Evolutionary conservation across 23 tunicate species (phyloP), one percentile per base, ranked within the genome.

Genomic region (Pegea sp.): DNA sequence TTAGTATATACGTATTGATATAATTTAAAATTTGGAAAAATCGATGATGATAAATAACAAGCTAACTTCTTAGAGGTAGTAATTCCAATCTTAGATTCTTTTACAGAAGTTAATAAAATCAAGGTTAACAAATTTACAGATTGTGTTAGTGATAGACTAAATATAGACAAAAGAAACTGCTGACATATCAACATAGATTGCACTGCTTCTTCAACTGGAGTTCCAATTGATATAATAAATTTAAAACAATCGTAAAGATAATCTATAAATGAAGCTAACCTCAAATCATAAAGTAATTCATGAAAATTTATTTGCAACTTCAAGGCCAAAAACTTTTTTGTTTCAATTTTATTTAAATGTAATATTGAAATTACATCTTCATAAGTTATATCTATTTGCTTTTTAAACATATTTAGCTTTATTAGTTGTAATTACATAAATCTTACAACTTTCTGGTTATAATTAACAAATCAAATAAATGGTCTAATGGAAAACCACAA

Each of bases 201-300:
- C 6, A 63, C 63, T 28, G 70, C 95, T 30, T 84, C 95, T 22
- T 56, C 52, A 84, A 77, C 73, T 18, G 71, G 62, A 64, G 74
- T 66, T 24, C 95, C 95, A 55, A 72, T 67, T n/a, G 60, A 33
- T 26, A 64, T 53, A 21, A 64, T 42, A 68, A 63, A 84, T 22
- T 68, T 76, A 32, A 74, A 22, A 26, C 61, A 44, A 42, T 84
- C 76, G 53, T 84, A 74, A 53, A 49, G 59, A 58, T 73, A 84
- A 63, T 84, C 95, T 6, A 84, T 67, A 27, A 73, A 28, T 3
- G 79, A 44, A 5, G 56, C 95, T 1, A 64, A 31, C 30, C 71
- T 52, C 24, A 84, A 62, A 56, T 84, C 84, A 38, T 16, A 38
- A 8, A 8, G 11, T 16, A 38, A 38, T 38, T 38, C 16, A 38